A percentile compares a stretch with the other conserved stretches of the same genome.
These are phyloP conservation scores for Silurus aristotelis DNA, from an alignment of 2,797 vertebrate genomes.

Conservation along the genomic window DNA sequence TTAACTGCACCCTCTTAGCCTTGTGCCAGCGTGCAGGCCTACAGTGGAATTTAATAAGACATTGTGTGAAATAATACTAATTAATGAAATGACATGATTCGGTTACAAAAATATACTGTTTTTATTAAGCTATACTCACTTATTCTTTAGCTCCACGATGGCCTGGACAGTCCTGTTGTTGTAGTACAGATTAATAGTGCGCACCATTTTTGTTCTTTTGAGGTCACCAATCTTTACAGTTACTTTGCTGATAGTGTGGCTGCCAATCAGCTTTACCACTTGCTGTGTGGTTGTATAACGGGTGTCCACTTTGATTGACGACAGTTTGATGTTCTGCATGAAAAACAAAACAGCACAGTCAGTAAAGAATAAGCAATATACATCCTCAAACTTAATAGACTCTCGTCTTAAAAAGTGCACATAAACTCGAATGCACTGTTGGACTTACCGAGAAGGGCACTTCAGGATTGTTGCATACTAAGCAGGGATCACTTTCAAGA, in stretches of 20 bases:
- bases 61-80: not conserved
- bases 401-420: not conserved
- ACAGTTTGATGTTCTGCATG: conserved; percentile 94
- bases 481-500: conserved; percentile 95
- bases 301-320: conserved; percentile 99
- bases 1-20: conserved; percentile 96
- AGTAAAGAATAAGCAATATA: conserved; percentile 8
- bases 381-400: not conserved
- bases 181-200: conserved; percentile 97
- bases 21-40: conserved; percentile 99
- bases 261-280: conserved; percentile 97
- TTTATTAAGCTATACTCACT: conserved; percentile 72
- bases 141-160: conserved; percentile 98
- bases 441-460: conserved; percentile 95
- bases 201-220: conserved; percentile 98
- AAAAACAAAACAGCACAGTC: conserved; percentile 20
- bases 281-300: conserved; percentile 99
- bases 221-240: conserved; percentile 98
- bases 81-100: not conserved
- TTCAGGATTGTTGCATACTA: conserved; percentile 99
- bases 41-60: not conserved
- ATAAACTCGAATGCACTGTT: not conserved
- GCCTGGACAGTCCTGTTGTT: conserved; percentile 98
- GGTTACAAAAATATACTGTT: not conserved
- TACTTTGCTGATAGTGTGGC: conserved; percentile 98